Evolutionary conservation across 2,113 vertebrate genomes (phyloP), one percentile per base, ranked within the genome.

Genomic region (Ptilorrhoa leucosticta): DNA sequence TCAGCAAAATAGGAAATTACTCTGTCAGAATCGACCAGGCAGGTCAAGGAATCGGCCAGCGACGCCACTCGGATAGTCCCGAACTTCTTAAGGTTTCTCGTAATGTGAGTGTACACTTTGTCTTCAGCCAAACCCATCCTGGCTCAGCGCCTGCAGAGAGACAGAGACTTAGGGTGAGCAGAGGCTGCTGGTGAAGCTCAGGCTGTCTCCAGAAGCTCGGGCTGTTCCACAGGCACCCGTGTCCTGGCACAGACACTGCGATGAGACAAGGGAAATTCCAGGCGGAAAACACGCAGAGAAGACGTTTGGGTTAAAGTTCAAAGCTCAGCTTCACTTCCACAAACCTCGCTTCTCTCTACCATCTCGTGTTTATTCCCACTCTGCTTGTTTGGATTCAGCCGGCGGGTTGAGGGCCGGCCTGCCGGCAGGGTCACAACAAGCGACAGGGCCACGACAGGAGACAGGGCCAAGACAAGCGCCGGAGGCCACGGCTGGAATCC

Each of bases 71-170:
- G 95, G 66, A 97, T 97, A 50, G 83, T 48, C 26, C 9, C 37
- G 4, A 97, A 97, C 4, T 48, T 51, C 53, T 1, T 48, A n/a
- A 97, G 54, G 66, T 97, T 95, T 26, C 6, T 69, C 2, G 83
- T 15, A 16, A 96, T 96, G 37, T 97, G 54, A 3, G 6, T 4
- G 4, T 94, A 97, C 44, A 95, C 95, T 69, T 88, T 83, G 6
- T 97, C 95, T 30, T 97, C 96, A 1, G 94, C 94, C 6, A 97
- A 91, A 35, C 96, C 96, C 96, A 97, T 97, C 37, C 8, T 68
- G 82, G 22, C 70, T 89, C 90, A 79, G 70, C 39, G 30, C 56
- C 90, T 95, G 78, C 26, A 4, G 4, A 44, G 35, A 54, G 9
- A 47, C 16, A 47, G 19, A 47, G 16, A 28, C 2, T 5, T 0